phyloP scores from a whole-genome alignment of 2,888 invertebrate species.

The Lithophane socia region DNA sequence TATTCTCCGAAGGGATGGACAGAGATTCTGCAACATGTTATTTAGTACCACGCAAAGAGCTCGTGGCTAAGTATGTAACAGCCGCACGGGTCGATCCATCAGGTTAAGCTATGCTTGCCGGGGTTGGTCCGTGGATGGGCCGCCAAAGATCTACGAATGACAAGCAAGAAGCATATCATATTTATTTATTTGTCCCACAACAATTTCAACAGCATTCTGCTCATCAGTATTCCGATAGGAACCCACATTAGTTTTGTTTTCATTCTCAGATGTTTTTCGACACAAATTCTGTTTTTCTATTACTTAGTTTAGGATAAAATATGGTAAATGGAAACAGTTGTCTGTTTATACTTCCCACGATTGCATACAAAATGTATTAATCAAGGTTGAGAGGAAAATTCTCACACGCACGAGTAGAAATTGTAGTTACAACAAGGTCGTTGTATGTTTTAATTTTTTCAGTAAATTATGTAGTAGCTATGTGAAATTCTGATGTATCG shows the following conservation, averaged over 20 bases:
- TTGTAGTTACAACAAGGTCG: neutral
- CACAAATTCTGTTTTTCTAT: neutral
- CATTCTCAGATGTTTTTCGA: neutral
- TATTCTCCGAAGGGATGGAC: too few species aligned
- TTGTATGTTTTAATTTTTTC: neutral
- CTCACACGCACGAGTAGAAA: conserved; percentile 4
- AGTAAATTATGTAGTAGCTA: neutral
- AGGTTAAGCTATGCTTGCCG: too few species aligned
- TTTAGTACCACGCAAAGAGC: neutral
- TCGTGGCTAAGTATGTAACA: too few species aligned
- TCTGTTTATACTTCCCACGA: neutral
- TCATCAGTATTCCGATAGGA: neutral
- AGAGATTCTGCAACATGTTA: neutral
- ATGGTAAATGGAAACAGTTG: neutral
- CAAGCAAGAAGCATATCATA: too few species aligned
- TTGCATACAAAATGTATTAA: neutral
- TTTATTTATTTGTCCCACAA: neutral
- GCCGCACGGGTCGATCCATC: too few species aligned
- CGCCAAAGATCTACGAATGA: neutral
- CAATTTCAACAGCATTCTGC: neutral
- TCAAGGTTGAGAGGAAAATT: neutral
- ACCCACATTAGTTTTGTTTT: neutral
- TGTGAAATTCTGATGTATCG: neutral
- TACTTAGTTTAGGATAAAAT: neutral
- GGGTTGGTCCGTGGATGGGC: too few species aligned